Base-by-base conservation (phyloP, 92 coral and sea anemone species). In the Muricea muricata region DNA sequence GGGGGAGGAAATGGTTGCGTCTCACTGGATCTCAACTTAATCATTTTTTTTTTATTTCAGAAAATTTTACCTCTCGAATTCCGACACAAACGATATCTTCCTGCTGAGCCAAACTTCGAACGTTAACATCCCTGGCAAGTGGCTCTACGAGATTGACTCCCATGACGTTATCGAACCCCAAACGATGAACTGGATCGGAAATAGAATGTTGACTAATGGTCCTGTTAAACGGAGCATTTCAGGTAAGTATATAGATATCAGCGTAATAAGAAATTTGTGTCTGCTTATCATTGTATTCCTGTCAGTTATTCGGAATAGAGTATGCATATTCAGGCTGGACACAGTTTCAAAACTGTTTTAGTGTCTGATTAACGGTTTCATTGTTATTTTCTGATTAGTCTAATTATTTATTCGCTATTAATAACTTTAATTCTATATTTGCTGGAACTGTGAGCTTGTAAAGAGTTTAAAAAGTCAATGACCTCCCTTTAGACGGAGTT, bases 91-190 rank as follows among this genome's bases (percentile, higher is more conserved):
- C 37, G 68, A 75, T 33, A 88, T 92, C 10, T 81, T 48, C 31
- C 31, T 29, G 17, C 82, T 94, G n/a, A 34, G 85, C 9, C 81
- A 73, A 9, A 80, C 54, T 29, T 90, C 99, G 42, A 97, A 97
- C 46, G 87, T 89, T 48, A 73, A 84, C 78, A 87, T 81, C 65
- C 80, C 92, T 13, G 99, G 99, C 17, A 95, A 89, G 60, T 97
- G 99, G 99, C 75, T 97, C 61, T 97, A 81, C 46, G 84, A 88
- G 73, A 93, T 91, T 4, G 94, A 98, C 20, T 89, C 98, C 89
- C 85, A 34, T 8, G 23, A 32, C 2, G 12, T 65, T 30, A 8
- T 91, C 46, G 85, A 65, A 33, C 91, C 89, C 1, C 4, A 2
- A 47, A 45, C 93, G 7, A 97, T 93, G 11, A 93, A 90, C 63